Base-by-base conservation (phyloP, 2,113 vertebrate genomes). In the Pelodiscus sinensis region DNA sequence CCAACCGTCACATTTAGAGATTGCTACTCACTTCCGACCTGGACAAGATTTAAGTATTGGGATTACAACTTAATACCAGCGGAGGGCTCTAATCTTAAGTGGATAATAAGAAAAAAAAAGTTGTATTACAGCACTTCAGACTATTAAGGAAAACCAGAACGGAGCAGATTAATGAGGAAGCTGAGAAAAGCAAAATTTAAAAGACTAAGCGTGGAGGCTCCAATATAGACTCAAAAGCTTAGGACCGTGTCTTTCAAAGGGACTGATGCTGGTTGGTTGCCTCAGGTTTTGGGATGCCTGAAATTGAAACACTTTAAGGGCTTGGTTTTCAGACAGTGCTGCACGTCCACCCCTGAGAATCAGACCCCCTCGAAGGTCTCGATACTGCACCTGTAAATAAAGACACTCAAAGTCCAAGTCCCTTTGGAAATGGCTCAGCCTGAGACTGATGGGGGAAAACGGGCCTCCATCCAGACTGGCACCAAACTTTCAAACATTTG, bases 41-140 rank as follows among this genome's bases (percentile, higher is more conserved):
- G 93, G 50, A 77, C 91, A 5, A 4, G 94, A 90, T 95, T 96
- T 95, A 95, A 96, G 91, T 90, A 92, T 90, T 16, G 0, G 95
- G 96, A 97, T 97, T 97, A 97, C 96, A 95, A 95, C 25, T 89
- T 93, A 94, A 97, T 91, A 91, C 94, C 95, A 91, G 95, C 95
- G 84, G 95, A 95, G 96, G 0, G 2, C 90, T 78, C 77, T 0
- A 1, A 97, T 93, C 96, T 87, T 86, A 92, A 95, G 52, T 87
- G 96, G 95, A 94, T 90, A 89, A 94, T 27, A 50, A 77, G 2
- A 75, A 75, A 24, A 68, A 97, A 95, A 97, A 96, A 95, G 25
- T 92, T 88, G 91, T 88, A 96, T 96, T 95, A 96, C 38, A 82
- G 88, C 94, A 94, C 73, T 87, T 80, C 91, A 92, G 93, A 88